A percentile compares a stretch with the other conserved stretches of the same genome.
These are phyloP conservation scores for Empis livida DNA, from an alignment of 2,888 invertebrate genomes.

Conservation along the genomic window DNA sequence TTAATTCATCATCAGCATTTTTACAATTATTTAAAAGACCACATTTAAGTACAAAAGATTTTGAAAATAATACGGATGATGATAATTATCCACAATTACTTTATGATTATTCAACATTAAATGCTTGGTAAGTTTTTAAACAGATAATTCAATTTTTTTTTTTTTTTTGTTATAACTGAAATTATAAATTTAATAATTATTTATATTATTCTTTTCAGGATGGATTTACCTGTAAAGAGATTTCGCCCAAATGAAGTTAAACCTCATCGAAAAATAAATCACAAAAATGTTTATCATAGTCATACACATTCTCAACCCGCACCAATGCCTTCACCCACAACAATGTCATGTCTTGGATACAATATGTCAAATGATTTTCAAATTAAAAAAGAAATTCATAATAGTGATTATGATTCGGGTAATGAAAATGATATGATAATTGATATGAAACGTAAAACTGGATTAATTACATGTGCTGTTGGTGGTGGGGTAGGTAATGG, in stretches of 20 bases:
- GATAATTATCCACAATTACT: slow-evolving; percentile 71
- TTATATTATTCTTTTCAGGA: slow-evolving; percentile 39
- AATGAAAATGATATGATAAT: slow-evolving; percentile 14
- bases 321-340: slow-evolving; percentile 34
- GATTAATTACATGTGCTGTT: slow-evolving; percentile 6
- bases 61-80: slow-evolving; percentile 64
- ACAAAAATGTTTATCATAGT: slow-evolving; percentile 46
- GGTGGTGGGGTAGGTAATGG: slow-evolving; percentile 10
- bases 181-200: not conserved
- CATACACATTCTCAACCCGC: slow-evolving; percentile 40
- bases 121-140: slow-evolving; percentile 58
- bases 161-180: not conserved
- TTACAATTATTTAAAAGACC: slow-evolving; percentile 55
- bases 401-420: slow-evolving; percentile 21
- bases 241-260: slow-evolving; percentile 51
- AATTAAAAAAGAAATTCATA: slow-evolving; percentile 10
- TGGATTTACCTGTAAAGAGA: slow-evolving; percentile 83
- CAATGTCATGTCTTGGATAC: slow-evolving; percentile 14
- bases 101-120: slow-evolving; percentile 76
- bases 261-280: slow-evolving; percentile 30
- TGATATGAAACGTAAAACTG: slow-evolving; percentile 10
- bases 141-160: not conserved
- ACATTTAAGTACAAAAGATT: slow-evolving; percentile 59
- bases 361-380: slow-evolving; percentile 17
- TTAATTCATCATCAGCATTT: slow-evolving; percentile 22